phyloP scores from a whole-genome alignment of 2,888 invertebrate genomes.

The Sarcophaga subvicina region DNA sequence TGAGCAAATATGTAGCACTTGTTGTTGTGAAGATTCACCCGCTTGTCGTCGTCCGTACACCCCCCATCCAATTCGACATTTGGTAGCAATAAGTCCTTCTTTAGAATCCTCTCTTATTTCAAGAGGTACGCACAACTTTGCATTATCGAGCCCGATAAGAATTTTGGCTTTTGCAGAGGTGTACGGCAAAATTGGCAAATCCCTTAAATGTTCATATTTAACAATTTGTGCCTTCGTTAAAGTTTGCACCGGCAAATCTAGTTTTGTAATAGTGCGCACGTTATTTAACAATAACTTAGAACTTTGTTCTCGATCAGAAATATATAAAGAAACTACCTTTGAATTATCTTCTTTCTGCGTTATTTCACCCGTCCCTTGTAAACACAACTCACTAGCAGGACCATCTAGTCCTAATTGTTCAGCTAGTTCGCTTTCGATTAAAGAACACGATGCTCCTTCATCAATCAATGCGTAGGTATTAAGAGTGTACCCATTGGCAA shows the following conservation, averaged over 20 bases:
- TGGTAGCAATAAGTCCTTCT: conserved; percentile 27
- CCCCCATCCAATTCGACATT: conserved; percentile 54
- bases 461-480: conserved; percentile 48
- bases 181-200: conserved; percentile 14
- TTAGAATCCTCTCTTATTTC: conserved; percentile 39
- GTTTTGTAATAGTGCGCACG: neutral
- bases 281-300: neutral
- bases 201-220: no score
- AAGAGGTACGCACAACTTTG: conserved; percentile 37
- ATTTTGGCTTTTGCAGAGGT: conserved; percentile 35
- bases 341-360: conserved; percentile 48
- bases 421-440: conserved; percentile 40
- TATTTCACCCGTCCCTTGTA: neutral
- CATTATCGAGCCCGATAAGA: conserved; percentile 42
- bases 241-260: neutral
- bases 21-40: conserved; percentile 4
- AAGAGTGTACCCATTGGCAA: conserved; percentile 14
- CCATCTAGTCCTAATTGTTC: conserved; percentile 37
- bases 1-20: conserved; percentile 48
- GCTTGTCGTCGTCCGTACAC: conserved; percentile 41
- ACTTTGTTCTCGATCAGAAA: no score
- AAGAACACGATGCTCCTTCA: conserved; percentile 44
- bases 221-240: no score
- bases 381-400: conserved; percentile 24
- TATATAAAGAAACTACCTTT: conserved; percentile 36